Evolutionary conservation across 30 jellyfish, hydroid and myxozoan species (phyloP).

Genomic region (Phacellophora camtschatica): DNA sequence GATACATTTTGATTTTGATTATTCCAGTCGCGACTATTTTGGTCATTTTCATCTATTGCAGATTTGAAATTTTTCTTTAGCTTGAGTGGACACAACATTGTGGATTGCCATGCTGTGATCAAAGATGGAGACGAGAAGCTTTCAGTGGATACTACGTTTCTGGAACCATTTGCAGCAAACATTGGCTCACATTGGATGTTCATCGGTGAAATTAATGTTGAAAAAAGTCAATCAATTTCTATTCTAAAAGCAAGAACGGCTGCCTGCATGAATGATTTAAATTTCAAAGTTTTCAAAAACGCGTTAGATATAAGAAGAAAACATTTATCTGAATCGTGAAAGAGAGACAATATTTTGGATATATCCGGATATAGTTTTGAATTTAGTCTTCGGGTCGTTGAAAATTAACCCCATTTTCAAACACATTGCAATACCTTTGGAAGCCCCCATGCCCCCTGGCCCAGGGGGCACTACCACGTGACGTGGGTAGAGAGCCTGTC

Average conservation of each 20-base stretch:
- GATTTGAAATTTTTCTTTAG: no score
- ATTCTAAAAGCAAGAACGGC: constrained; percentile 25
- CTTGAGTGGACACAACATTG: neutral
- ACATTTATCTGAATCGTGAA: neutral
- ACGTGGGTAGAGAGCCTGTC: no score
- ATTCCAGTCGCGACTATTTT: no score
- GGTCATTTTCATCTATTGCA: no score
- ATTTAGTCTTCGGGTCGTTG: neutral
- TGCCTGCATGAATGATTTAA: constrained; percentile 16
- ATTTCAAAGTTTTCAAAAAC: neutral
- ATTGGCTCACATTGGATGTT: constrained; percentile 28
- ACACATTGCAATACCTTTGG: neutral
- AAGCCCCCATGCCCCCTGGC: neutral
- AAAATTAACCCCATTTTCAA: neutral
- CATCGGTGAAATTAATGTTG: constrained; percentile 4
- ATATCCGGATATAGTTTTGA: neutral
- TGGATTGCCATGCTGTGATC: neutral
- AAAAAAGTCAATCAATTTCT: neutral
- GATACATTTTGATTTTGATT: no score
- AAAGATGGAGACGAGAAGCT: neutral
- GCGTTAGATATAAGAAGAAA: neutral
- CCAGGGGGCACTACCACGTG: neutral
- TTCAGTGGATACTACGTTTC: neutral
- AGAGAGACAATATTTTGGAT: no score
- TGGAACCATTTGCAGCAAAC: constrained; percentile 26